Percentiles rank a stretch among this genome's conserved stretches.
These are phyloP conservation scores for Ptychodera flava DNA, from an alignment of 35 echinoderm and acorn worm genomes.

Conservation along the genomic window DNA sequence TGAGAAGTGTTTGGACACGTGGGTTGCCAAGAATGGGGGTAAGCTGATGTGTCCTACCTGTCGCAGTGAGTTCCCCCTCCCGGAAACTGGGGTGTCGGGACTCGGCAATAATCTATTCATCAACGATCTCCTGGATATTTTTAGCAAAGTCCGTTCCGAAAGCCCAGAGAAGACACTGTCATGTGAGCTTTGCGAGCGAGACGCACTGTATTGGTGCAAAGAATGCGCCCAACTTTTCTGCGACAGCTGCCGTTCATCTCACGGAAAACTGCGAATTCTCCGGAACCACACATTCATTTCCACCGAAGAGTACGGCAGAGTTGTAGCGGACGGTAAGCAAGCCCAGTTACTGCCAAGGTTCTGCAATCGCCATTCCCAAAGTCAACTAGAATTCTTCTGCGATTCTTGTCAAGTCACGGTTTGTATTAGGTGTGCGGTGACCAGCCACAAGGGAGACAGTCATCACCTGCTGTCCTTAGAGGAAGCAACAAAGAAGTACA, in stretches of 20 bases:
- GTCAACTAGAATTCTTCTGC: constrained; percentile 75
- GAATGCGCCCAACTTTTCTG: constrained; percentile 80
- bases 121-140: constrained; percentile 93
- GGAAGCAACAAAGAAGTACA: constrained; percentile 38
- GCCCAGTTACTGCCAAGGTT: constrained; percentile 37
- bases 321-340: too few species aligned
- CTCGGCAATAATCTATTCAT: constrained; percentile 91
- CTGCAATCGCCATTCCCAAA: constrained; percentile 55
- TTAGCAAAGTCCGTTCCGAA: constrained; percentile 70
- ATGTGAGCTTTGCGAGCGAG: constrained; percentile 73
- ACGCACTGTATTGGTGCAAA: constrained; percentile 68
- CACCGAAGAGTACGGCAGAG: constrained; percentile 65
- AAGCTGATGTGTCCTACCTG: constrained; percentile 80
- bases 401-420: constrained; percentile 77
- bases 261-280: constrained; percentile 60
- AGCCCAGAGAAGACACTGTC: constrained; percentile 31
- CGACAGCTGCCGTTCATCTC: constrained; percentile 67
- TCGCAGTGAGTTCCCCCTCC: constrained; percentile 63
- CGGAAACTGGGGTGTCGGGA: constrained; percentile 39
- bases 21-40: constrained; percentile 79
- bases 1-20: constrained; percentile 70
- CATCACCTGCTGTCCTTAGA: constrained; percentile 52
- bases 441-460: constrained; percentile 25
- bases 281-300: constrained; percentile 58
- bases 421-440: constrained; percentile 56